Evolutionary conservation across 2,888 invertebrate species (phyloP), one percentile per base, ranked within the genome.

Genomic region (Leptinotarsa rubiginosa): DNA sequence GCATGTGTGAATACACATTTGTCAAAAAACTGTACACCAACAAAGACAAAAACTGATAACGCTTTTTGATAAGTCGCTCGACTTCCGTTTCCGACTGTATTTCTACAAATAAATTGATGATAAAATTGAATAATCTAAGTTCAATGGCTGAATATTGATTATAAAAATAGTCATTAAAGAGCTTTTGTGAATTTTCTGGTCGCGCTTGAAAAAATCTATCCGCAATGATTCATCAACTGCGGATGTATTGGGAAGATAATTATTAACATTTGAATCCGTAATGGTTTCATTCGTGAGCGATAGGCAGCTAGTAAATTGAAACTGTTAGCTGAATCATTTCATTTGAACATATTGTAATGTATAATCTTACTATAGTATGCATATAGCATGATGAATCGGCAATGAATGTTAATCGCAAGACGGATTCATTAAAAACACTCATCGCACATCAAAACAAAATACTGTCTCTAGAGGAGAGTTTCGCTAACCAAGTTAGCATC

Each of bases 1-100:
- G 86, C 85, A 85, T 86, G 86, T 86, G 86, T 85, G 86, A 84
- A 76, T 84, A 81, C 82, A 79, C 80, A 78, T 83, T 83, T 84
- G 83, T 83, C 83, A 83, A 83, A 83, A 84, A 84, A 82, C 50
- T 81, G 79, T 75, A 80, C 77, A 76, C 76, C 80, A 84, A 85
- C 84, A 84, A 84, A 85, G 84, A 85, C 85, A 85, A 80, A 76
- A 82, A 81, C 78, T 83, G 86, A 86, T 86, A 85, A 84, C 82
- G 80, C 78, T 81, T 79, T 81, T 83, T 80, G 86, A 86, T 86
- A 86, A 85, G 80, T 81, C 64, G 72, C 82, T 79, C 79, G 80
- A 80, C 81, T 84, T 85, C 85, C 86, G 85, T 84, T 86, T 86
- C 86, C 85, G 78, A 80, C 79, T 76, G 75, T 70, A 79, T 78